Evolutionary conservation across 1,140 invertebrate genomes (phyloP).

Genomic region (Heliconius congener): DNA sequence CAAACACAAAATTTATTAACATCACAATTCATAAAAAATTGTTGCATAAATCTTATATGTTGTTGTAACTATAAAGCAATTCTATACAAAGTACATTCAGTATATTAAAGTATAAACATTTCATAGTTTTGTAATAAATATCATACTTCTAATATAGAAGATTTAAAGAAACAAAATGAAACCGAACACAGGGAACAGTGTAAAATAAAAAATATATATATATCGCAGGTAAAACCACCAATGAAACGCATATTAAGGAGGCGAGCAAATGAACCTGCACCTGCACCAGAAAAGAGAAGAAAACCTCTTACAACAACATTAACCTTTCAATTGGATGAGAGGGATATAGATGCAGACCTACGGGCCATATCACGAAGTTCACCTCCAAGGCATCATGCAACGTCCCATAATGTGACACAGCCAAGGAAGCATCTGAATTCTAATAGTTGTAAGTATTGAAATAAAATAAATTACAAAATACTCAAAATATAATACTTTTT

Average conservation of each 20-base stretch:
- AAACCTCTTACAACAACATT: slow-evolving; percentile 92
- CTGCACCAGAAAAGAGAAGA: slow-evolving; percentile 90
- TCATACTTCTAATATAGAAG: no score
- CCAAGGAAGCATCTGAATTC: slow-evolving; percentile 64
- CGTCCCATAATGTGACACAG: slow-evolving; percentile 44
- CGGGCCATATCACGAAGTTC: slow-evolving; percentile 87
- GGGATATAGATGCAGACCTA: slow-evolving; percentile 93
- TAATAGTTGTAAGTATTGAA: slow-evolving; percentile 53
- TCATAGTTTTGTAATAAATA: no score
- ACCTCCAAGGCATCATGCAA: slow-evolving; percentile 47
- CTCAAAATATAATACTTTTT: no score
- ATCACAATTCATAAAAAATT: no score
- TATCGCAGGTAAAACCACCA: slow-evolving; percentile 85
- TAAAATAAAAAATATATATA: not conserved
- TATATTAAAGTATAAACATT: no score
- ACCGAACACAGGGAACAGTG: no score
- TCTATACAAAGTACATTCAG: no score
- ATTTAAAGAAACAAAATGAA: no score
- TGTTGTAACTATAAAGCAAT: no score
- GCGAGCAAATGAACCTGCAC: slow-evolving; percentile 95
- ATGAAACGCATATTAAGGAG: slow-evolving; percentile 94
- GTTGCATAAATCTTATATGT: no score
- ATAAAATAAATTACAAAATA: no score
- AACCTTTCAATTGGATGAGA: slow-evolving; percentile 93
- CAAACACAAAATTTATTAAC: no score